phyloP scores from a whole-genome alignment of 1,140 invertebrate genomes.

The Capitella teleta region DNA sequence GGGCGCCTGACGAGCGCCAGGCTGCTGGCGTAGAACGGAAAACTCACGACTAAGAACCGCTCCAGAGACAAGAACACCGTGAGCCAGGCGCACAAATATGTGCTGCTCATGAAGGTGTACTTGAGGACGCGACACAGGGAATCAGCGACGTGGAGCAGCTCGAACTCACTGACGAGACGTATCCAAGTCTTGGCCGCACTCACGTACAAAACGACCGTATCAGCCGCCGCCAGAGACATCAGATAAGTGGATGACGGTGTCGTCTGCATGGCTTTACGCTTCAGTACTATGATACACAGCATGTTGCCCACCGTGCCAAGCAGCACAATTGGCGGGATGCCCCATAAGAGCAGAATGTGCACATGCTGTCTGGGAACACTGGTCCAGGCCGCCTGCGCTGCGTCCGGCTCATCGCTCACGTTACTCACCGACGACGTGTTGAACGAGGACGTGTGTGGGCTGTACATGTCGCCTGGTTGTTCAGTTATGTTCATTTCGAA shows the following conservation, averaged over 20 bases:
- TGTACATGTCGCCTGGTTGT: no score
- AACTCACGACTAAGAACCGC: constrained; percentile 7
- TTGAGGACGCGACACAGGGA: background rate
- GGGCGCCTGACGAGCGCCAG: constrained; percentile 2
- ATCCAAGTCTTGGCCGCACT: constrained; percentile 9
- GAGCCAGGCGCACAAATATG: constrained; percentile 7
- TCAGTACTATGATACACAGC: constrained; percentile 2
- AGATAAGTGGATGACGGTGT: constrained; percentile 7
- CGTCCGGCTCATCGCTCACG: no score
- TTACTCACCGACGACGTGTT: no score
- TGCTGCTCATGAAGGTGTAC: constrained; percentile 6
- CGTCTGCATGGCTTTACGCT: constrained; percentile 6
- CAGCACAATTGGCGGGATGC: constrained; percentile 6
- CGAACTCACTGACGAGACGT: background rate
- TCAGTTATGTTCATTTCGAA: no score
- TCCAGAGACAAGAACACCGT: constrained; percentile 3
- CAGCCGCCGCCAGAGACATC: constrained; percentile 1
- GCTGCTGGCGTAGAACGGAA: background rate
- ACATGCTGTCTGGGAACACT: no score
- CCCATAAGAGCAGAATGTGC: no score
- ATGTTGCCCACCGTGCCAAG: constrained; percentile 4
- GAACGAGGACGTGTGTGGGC: no score
- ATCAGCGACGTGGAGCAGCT: constrained; percentile 4
- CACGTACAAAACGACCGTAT: constrained; percentile 2
- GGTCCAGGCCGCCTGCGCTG: no score